Evolutionary conservation across 2,113 vertebrate genomes (phyloP).

Genomic region (Rostratula benghalensis): DNA sequence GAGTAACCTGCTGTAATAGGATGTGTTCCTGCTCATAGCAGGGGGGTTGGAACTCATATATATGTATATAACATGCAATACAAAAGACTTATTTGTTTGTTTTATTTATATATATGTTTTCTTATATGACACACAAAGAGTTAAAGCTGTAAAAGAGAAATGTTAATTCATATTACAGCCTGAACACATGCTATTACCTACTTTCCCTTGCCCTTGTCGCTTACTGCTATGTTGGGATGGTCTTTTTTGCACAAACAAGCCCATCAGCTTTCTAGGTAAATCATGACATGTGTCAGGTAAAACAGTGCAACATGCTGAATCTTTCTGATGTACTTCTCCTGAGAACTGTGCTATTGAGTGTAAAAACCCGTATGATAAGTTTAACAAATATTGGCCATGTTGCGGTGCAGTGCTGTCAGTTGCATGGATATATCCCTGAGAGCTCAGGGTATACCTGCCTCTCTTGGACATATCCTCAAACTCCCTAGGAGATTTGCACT

Average conservation of each 20-base stretch:
- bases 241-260: not conserved
- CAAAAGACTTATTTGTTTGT: not conserved
- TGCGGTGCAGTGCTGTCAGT: not conserved
- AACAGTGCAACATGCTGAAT: not conserved
- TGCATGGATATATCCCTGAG: not conserved
- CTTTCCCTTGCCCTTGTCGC: not conserved
- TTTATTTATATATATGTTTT: not conserved
- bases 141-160: not conserved
- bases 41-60: no score
- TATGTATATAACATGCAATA: no score
- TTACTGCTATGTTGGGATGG: not conserved
- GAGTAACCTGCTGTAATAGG: no score
- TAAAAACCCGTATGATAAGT: not conserved
- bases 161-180: not conserved
- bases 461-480: not conserved
- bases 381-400: not conserved
- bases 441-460: no score
- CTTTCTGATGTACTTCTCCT: not conserved
- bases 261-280: not conserved
- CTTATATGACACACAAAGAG: not conserved
- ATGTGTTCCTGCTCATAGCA: no score
- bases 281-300: not conserved
- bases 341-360: not conserved
- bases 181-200: not conserved
- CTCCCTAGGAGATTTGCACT: not conserved